These are phyloP conservation scores for Sisyra terminalis DNA, from an alignment of 2,888 invertebrate species.

Conservation along the genomic window DNA sequence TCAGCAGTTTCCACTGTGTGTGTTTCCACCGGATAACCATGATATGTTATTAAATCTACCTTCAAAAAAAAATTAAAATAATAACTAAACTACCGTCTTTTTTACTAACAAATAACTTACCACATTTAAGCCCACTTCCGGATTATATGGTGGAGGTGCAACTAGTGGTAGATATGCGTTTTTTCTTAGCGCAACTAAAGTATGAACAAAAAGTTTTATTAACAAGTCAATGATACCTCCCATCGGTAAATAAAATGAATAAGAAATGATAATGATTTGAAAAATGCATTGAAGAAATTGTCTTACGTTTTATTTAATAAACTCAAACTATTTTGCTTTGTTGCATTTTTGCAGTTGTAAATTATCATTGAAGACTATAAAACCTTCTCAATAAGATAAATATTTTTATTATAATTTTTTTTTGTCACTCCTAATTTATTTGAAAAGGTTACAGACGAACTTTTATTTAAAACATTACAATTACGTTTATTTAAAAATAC, in stretches of 20 bases:
- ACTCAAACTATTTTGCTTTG: background rate
- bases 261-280: background rate
- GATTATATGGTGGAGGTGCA: background rate
- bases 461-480: background rate
- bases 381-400: too few species aligned
- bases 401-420: too few species aligned
- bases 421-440: too few species aligned
- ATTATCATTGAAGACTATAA: too few species aligned
- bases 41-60: constrained; percentile 24
- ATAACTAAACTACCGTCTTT: background rate
- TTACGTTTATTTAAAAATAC: background rate
- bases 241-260: background rate
- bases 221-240: background rate
- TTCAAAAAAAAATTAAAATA: constrained; percentile 14
- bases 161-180: background rate
- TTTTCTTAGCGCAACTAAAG: background rate
- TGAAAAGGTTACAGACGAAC: too few species aligned
- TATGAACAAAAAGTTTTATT: too few species aligned
- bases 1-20: constrained; percentile 30
- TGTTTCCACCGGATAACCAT: constrained; percentile 27
- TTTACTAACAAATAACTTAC: background rate
- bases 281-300: background rate
- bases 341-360: too few species aligned
- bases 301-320: background rate
- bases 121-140: constrained; percentile 1